These are phyloP conservation scores for Nixonia krombeini DNA, from an alignment of 1,140 invertebrate genomes.

Conservation along the genomic window DNA sequence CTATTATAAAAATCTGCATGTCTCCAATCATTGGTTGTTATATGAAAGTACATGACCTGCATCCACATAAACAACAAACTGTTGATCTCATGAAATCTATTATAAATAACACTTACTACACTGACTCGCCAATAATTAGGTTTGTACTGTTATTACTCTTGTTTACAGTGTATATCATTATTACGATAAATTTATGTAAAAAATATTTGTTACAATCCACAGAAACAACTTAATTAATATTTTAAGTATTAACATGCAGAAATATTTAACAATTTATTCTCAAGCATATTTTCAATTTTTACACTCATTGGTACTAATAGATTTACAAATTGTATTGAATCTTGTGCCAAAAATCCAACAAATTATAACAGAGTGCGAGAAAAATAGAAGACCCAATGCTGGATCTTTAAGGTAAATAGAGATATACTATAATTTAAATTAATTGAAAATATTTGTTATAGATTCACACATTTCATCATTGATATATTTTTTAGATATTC, in stretches of 20 bases:
- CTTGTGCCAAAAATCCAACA: constrained; percentile 47
- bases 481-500: too few relatives aligned
- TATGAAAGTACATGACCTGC: constrained; percentile 60
- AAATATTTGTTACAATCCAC: constrained; percentile 7
- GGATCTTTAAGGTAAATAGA: constrained; percentile 57
- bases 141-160: constrained; percentile 24
- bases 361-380: constrained; percentile 53
- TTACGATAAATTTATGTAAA: neutral
- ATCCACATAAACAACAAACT: constrained; percentile 61
- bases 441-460: too few relatives aligned
- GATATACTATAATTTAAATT: too few relatives aligned
- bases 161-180: neutral
- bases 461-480: too few relatives aligned
- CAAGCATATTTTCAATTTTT: constrained; percentile 57
- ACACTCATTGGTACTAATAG: constrained; percentile 36
- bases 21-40: constrained; percentile 56
- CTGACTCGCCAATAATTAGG: constrained; percentile 46
- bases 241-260: constrained; percentile 49
- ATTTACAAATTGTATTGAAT: constrained; percentile 37
- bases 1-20: constrained; percentile 56
- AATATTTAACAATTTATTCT: constrained; percentile 40
- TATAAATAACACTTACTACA: constrained; percentile 53
- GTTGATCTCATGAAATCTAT: constrained; percentile 55
- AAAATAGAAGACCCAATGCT: constrained; percentile 42
- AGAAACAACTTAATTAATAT: constrained; percentile 6